A percentile compares a stretch with the other conserved stretches of the same genome.
These are phyloP conservation scores for Sminthurinus signatus DNA, from an alignment of 1,140 invertebrate genomes.

Conservation along the genomic window DNA sequence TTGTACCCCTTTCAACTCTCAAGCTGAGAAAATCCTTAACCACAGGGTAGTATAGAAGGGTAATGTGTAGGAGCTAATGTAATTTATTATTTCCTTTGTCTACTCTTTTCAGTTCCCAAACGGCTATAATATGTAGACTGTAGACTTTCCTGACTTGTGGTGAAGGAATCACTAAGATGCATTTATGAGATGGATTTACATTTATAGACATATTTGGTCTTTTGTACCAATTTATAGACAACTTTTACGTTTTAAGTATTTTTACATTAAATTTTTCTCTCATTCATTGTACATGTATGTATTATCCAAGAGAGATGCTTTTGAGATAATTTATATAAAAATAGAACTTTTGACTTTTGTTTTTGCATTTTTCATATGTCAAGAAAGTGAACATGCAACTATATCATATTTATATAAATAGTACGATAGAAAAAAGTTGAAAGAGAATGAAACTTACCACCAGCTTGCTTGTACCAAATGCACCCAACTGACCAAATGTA, in stretches of 20 bases:
- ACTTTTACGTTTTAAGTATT: neutral
- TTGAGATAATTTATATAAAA: no score
- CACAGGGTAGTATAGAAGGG: neutral
- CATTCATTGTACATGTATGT: no score
- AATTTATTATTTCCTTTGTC: constrained; percentile 10
- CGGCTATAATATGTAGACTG: no score
- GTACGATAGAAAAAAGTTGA: neutral
- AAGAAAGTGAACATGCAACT: neutral
- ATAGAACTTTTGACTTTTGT: no score
- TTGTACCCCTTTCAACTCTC: neutral
- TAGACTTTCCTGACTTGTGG: neutral
- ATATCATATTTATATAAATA: neutral
- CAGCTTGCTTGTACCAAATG: constrained; percentile 24
- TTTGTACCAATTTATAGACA: no score
- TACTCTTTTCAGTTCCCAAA: neutral
- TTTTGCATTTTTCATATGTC: no score
- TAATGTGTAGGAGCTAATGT: neutral
- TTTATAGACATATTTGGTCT: no score
- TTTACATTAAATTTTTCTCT: neutral
- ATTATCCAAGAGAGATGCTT: no score
- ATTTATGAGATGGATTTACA: neutral
- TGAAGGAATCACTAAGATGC: neutral
- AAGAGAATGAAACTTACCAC: constrained; percentile 21
- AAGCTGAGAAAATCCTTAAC: neutral
- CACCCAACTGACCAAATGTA: constrained; percentile 20